A percentile compares a stretch with the other conserved stretches of the same genome.
Conservation (phyloP, 2,888 invertebrate species). For the Metacarcinus magister region DNA sequence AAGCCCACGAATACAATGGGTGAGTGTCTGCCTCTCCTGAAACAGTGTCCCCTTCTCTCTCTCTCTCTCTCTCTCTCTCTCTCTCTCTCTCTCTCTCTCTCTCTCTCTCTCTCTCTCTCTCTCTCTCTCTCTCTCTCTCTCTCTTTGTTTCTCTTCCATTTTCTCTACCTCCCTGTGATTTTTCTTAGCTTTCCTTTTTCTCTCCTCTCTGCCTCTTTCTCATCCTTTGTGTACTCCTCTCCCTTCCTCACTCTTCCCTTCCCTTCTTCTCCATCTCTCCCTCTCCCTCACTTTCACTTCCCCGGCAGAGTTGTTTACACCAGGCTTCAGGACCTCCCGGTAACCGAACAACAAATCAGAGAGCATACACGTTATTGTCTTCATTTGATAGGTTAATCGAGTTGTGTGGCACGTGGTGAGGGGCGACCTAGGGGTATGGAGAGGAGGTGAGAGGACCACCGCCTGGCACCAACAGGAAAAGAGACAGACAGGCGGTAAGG, state of each 20-base stretch:
- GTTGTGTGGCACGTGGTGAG: background rate
- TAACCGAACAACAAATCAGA: slow-evolving; percentile 43
- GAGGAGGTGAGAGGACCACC: background rate
- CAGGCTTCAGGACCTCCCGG: background rate
- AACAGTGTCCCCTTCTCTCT: background rate
- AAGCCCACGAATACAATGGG: background rate
- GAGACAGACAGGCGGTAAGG: background rate
- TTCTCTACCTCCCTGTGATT: background rate
- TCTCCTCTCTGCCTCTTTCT: background rate
- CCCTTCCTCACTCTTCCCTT: background rate
- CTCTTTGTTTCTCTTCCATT: background rate
- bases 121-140: slow-evolving; percentile 3
- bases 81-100: slow-evolving; percentile 4
- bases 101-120: background rate
- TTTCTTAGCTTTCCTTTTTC: background rate
- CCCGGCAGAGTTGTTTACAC: slow-evolving; percentile 27
- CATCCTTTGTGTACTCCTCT: too few species aligned
- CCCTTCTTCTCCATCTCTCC: background rate
- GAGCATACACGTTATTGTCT: slow-evolving; percentile 51
- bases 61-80: too few species aligned
- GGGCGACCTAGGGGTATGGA: background rate
- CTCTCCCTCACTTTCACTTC: background rate
- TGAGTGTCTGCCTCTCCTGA: background rate
- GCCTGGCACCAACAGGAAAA: background rate
- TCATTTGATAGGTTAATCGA: slow-evolving; percentile 54